These are phyloP conservation scores for Panopea generosa DNA, from an alignment of 2,888 invertebrate genomes.

Conservation along the genomic window DNA sequence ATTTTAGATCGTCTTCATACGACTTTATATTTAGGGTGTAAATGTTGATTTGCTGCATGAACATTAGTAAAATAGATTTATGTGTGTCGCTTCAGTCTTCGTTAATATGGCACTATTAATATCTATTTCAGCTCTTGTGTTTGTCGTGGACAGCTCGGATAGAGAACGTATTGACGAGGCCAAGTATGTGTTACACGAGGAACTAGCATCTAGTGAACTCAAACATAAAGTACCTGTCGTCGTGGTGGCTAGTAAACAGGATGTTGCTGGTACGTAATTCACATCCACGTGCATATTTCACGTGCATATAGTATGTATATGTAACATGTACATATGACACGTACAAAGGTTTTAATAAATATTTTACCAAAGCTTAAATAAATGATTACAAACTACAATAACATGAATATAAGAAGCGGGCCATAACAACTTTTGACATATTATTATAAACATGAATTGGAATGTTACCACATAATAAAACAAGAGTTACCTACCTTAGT, in stretches of 20 bases:
- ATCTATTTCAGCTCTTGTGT: constrained; percentile 57
- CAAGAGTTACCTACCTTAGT: no score
- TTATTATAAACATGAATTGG: no score
- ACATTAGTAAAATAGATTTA: no score
- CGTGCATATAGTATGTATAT: neutral
- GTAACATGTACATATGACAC: no score
- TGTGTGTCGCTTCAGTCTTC: no score
- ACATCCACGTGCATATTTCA: neutral
- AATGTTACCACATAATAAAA: no score
- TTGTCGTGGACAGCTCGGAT: constrained; percentile 59
- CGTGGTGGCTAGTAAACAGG: constrained; percentile 56
- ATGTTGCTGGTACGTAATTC: constrained; percentile 39
- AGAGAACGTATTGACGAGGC: constrained; percentile 54
- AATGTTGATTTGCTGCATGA: no score
- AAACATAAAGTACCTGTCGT: constrained; percentile 38
- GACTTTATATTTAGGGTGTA: no score
- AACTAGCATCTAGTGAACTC: constrained; percentile 38
- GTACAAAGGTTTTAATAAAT: neutral
- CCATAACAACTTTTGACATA: no score
- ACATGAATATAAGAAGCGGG: neutral
- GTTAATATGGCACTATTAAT: no score
- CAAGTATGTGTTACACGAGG: constrained; percentile 54
- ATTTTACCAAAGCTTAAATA: no score
- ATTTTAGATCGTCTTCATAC: no score
- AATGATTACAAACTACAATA: neutral